Conservation (phyloP, 2,113 vertebrate species). For the Echinops telfairi region DNA sequence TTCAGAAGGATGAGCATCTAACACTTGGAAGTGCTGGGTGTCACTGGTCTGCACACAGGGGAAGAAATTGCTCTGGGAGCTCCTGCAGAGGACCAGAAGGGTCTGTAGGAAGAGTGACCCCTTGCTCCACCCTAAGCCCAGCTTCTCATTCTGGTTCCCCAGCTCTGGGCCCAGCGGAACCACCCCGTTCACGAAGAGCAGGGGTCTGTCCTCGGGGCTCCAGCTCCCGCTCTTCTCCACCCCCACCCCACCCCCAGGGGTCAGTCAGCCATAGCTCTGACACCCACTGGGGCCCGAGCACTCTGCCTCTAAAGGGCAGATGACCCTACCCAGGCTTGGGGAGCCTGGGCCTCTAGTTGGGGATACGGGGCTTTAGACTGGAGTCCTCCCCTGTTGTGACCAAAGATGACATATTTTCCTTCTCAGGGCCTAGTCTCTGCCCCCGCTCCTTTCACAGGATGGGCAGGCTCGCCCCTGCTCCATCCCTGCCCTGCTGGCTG, state of each 20-base stretch:
- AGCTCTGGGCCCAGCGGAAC: too few species aligned
- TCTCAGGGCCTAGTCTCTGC: background rate
- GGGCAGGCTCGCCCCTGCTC: background rate
- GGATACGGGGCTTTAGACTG: background rate
- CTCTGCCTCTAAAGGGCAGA: background rate
- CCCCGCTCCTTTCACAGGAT: accelerated
- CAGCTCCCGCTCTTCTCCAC: too few species aligned
- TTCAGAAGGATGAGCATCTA: background rate
- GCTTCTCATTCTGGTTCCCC: background rate
- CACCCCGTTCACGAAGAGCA: too few species aligned
- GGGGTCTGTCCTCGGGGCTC: too few species aligned
- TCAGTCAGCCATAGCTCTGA: background rate
- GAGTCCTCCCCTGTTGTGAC: background rate
- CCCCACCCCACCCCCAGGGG: background rate
- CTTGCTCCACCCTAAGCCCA: background rate
- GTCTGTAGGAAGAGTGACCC: background rate
- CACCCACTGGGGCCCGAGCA: background rate
- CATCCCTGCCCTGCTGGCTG: background rate
- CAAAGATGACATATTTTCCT: background rate
- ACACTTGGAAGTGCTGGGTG: too few species aligned
- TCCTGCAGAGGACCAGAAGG: background rate
- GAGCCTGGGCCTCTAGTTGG: background rate
- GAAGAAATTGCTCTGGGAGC: background rate
- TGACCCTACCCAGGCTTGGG: background rate
- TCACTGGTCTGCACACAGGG: too few species aligned